phyloP scores from a whole-genome alignment of 2,113 vertebrate species.

The human (Homo sapiens) region GRCh38 chr5:32505501-32506000 shows the following conservation, averaged over 20 bases:
- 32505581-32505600: background rate
- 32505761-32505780: background rate
- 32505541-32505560: constrained; percentile 16
- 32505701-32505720: background rate
- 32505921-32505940: background rate
- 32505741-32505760: background rate
- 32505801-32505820: background rate
- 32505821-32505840: background rate
- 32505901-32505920: background rate
- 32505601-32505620: background rate
- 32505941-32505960: background rate
- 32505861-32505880: background rate
- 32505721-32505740: too few species aligned
- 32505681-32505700: background rate
- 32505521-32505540: background rate
- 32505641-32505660: background rate
- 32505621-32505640: background rate
- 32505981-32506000: background rate
- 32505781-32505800: background rate
- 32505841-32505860: background rate
- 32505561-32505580: constrained; percentile 1
- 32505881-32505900: background rate
- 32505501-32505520: background rate
- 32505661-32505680: background rate
- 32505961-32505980: background rate